These are phyloP conservation scores for Ectemnius lituratus DNA, from an alignment of 2,888 invertebrate genomes.

Conservation along the genomic window DNA sequence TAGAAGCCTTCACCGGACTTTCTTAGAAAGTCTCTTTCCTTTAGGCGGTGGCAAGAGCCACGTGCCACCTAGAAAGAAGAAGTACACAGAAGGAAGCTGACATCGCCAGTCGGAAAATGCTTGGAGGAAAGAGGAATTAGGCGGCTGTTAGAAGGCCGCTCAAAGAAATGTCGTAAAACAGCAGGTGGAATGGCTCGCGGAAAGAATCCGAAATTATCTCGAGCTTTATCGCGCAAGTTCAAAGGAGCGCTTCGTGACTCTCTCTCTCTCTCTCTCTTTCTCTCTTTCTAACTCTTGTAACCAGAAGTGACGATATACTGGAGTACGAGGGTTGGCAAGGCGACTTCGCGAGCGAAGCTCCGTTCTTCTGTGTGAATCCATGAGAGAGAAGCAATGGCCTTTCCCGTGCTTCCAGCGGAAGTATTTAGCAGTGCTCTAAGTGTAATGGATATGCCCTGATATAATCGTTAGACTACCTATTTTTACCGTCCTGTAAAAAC, in stretches of 20 bases:
- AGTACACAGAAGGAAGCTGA: neutral
- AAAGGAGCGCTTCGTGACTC: slow-evolving; percentile 14
- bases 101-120: slow-evolving; percentile 13
- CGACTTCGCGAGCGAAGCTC: no score
- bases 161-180: slow-evolving; percentile 53
- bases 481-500: slow-evolving; percentile 16
- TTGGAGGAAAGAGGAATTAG: slow-evolving; percentile 54
- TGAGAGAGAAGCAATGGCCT: slow-evolving; percentile 12
- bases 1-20: neutral
- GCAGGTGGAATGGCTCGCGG: slow-evolving; percentile 34
- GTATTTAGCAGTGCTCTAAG: slow-evolving; percentile 30
- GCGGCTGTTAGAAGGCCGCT: slow-evolving; percentile 45
- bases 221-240: slow-evolving; percentile 40
- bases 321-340: neutral
- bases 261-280: neutral
- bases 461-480: slow-evolving; percentile 18
- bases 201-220: slow-evolving; percentile 48
- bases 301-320: slow-evolving; percentile 25
- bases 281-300: neutral
- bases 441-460: slow-evolving; percentile 34
- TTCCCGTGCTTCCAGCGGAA: slow-evolving; percentile 23
- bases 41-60: neutral
- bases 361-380: no score
- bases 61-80: neutral
- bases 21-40: neutral